A percentile compares a stretch with the other conserved stretches of the same genome.
These are phyloP conservation scores for Tachina grossa DNA, from an alignment of 2,888 invertebrate species.

Conservation along the genomic window DNA sequence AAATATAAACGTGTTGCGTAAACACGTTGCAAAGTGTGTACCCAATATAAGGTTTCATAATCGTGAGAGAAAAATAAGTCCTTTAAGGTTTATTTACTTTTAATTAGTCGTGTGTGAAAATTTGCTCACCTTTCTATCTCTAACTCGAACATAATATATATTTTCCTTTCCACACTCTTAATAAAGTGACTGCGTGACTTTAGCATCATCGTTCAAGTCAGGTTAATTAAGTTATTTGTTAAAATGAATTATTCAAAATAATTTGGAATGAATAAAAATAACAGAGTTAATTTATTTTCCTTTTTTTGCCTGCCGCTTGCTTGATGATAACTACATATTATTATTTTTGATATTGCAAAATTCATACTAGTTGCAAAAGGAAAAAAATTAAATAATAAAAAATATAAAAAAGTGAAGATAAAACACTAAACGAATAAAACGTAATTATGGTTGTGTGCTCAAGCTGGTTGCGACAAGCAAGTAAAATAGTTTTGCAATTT, in stretches of 20 bases:
- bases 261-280: neutral
- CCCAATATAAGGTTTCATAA: no score
- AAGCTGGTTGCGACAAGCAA: slow-evolving; percentile 27
- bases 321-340: slow-evolving; percentile 30
- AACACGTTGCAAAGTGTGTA: no score
- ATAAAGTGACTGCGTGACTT: no score
- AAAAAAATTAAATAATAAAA: slow-evolving; percentile 5
- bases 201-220: neutral
- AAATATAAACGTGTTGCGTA: no score
- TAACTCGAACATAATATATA: neutral
- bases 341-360: slow-evolving; percentile 46
- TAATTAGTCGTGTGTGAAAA: no score
- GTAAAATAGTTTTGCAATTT: slow-evolving; percentile 6
- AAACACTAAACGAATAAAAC: slow-evolving; percentile 42
- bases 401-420: slow-evolving; percentile 10
- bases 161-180: no score
- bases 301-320: slow-evolving; percentile 17
- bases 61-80: no score
- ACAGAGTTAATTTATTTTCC: slow-evolving; percentile 26
- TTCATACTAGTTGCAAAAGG: neutral
- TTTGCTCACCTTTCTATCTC: neutral
- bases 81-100: no score
- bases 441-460: slow-evolving; percentile 4
- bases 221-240: slow-evolving; percentile 9
- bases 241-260: neutral